Base-by-base conservation (phyloP, 1,140 invertebrate species). In the Drosophila orosa region DNA sequence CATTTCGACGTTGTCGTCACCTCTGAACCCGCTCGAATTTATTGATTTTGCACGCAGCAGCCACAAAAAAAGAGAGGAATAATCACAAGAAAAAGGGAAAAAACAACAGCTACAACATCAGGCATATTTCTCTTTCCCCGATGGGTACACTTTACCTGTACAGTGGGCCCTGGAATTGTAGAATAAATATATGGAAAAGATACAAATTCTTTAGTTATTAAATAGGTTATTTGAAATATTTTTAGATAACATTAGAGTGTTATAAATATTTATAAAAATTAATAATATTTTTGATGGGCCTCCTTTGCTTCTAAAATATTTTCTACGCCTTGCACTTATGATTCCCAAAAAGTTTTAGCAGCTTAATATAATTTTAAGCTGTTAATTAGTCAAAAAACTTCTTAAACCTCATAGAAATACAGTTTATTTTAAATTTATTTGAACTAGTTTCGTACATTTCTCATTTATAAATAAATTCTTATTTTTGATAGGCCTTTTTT, bases 11-110 rank as follows among this genome's bases (percentile, higher is more conserved):
- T 79, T 86, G 78, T 86, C 82, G 69, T 86, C 83, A 87, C 83
- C 82, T 87, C 69, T 86, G 83, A 87, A 86, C 82, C 83, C 83
- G 79, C 79, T 86, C 83, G 75, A 75, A 89, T 87, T 86, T 87
- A 86, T 86, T 86, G 82, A 86, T 86, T 86, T 86, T 86, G 73
- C 83, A 76, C 83, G 79, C 80, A 60, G 75, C 40, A 69, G 68
- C 69, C 59, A 40, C 65, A 67, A 76, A 57, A 52, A 72, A 63
- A 57, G 55, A 63, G 48, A 63, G 29, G 12, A 66, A 54, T 66
- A 73, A 60, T 78, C 42, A 31, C n/a, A 59, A 37, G 37, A 45
- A 40, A 61, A 33, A 7, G 24, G 7, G 7, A 33, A 50, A 39
- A 39, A 40, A 48, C 29, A 56, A 50, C 19, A 65, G 29, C 55